Evolutionary conservation across 1,140 invertebrate genomes (phyloP), one percentile per base, ranked within the genome.

Genomic region (Formica exsecta): DNA sequence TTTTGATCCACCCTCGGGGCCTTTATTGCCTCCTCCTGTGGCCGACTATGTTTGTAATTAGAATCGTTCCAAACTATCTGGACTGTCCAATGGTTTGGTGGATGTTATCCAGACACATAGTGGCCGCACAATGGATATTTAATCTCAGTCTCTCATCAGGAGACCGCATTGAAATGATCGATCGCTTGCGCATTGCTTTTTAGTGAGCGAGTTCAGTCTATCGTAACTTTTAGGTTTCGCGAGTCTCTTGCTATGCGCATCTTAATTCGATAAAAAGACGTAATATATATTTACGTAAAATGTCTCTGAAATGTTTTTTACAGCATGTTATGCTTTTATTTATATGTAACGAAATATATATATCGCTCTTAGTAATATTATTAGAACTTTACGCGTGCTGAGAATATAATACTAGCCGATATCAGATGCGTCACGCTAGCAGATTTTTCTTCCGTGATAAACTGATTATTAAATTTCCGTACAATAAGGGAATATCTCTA

Each of bases 21-120:
- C 54, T 75, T 88, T 48, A 71, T 87, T 75, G 61, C 71, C 85
- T 71, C 0, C 25, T 44, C 79, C 44, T 64, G 81, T 13, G 44
- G 51, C 51, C 36, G 54, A 48, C 79, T 83, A 74, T 83, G 79
- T 83, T 83, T 48, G 68, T 86, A 80, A 87, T 86, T 71, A 86
- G 75, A 41, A 86, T 74, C 85, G 76, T 87, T 87, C 59, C 38
- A 25, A 86, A 54, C 51, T 77, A 44, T 41, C 71, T 8, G 64
- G 19, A 57, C 71, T 64, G 32, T 61, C 29, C 29, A 70, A 44
- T 71, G 36, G 54, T 51, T 38, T 11, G 13, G 51, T 19, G 48
- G 54, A 71, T 68, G 80, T 83, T 77, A 83, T 83, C 13, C 38
- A 74, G 79, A 83, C 79, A 83, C 68, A 36, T 74, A 83, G 68